Percentiles rank a stretch among this genome's conserved stretches.
Conservation (phyloP, 2,888 invertebrate genomes). For the Cryptus viduatorius region DNA sequence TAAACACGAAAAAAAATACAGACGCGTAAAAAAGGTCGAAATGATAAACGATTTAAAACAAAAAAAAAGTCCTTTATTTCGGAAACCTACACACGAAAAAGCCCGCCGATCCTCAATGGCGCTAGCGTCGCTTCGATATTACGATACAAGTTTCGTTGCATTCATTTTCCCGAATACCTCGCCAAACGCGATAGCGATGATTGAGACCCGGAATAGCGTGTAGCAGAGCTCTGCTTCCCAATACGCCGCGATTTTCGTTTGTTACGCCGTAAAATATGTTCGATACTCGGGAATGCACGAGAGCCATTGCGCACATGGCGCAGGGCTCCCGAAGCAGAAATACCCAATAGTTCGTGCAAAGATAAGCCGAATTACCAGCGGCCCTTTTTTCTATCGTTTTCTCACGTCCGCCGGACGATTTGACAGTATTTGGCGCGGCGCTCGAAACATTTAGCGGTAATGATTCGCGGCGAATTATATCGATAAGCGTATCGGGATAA, state of each 20-base stretch:
- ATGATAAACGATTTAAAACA: too few relatives aligned
- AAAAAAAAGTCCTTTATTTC: too few relatives aligned
- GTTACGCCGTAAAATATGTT: slow-evolving; percentile 91
- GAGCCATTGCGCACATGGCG: slow-evolving; percentile 97
- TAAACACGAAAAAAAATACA: too few relatives aligned
- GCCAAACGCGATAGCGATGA: slow-evolving; percentile 96
- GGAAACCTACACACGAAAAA: too few relatives aligned
- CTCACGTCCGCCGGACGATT: background rate
- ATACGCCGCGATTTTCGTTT: slow-evolving; percentile 88
- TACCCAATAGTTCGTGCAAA: slow-evolving; percentile 95
- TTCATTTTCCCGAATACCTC: slow-evolving; percentile 86
- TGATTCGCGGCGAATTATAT: background rate
- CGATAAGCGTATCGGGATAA: slow-evolving; percentile 41
- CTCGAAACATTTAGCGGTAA: too few relatives aligned
- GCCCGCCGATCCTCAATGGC: too few relatives aligned
- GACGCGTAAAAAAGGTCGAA: too few relatives aligned
- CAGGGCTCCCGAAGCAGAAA: slow-evolving; percentile 96
- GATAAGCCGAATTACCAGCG: slow-evolving; percentile 88
- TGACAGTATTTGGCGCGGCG: too few relatives aligned
- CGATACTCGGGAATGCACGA: slow-evolving; percentile 95
- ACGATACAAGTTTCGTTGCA: slow-evolving; percentile 76
- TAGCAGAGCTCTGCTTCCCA: slow-evolving; percentile 90
- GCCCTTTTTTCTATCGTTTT: slow-evolving; percentile 59
- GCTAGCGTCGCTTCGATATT: slow-evolving; percentile 21
- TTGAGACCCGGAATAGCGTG: slow-evolving; percentile 93